phyloP scores from a whole-genome alignment of 1,140 invertebrate species.

The Drosophila lacteicornis region DNA sequence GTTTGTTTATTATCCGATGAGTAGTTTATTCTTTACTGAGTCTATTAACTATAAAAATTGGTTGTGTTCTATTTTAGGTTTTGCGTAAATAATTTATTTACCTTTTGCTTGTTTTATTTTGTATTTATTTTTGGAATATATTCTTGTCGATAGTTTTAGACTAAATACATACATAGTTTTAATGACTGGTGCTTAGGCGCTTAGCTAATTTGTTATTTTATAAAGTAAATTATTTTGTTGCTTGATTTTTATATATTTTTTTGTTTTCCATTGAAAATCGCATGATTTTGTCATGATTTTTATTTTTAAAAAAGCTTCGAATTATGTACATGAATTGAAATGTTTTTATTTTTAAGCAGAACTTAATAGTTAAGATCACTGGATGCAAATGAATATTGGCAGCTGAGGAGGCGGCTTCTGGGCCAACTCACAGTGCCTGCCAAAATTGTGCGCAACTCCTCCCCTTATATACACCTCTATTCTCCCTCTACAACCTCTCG shows the following conservation, averaged over 20 bases:
- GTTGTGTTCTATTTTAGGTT: constrained; percentile 30
- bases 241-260: constrained; percentile 23
- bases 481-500: constrained; percentile 29
- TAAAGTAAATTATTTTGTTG: constrained; percentile 37
- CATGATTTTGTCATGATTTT: constrained; percentile 2
- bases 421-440: constrained; percentile 11
- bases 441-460: constrained; percentile 50
- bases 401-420: background rate
- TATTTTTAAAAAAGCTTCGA: constrained; percentile 33
- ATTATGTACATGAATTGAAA: constrained; percentile 66
- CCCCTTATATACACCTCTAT: constrained; percentile 20
- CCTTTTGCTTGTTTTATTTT: constrained; percentile 25
- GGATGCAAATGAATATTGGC: constrained; percentile 61
- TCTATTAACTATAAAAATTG: constrained; percentile 72
- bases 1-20: constrained; percentile 60
- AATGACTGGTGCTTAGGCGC: constrained; percentile 77
- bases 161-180: constrained; percentile 77
- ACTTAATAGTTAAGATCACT: constrained; percentile 80
- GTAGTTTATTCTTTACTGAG: constrained; percentile 54
- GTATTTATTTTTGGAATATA: constrained; percentile 51
- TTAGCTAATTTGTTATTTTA: constrained; percentile 65
- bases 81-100: constrained; percentile 34
- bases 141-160: constrained; percentile 53
- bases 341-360: constrained; percentile 51
- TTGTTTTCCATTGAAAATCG: constrained; percentile 14